phyloP scores from a whole-genome alignment of 2,888 invertebrate genomes.

The Glaucopsyche alexis region DNA sequence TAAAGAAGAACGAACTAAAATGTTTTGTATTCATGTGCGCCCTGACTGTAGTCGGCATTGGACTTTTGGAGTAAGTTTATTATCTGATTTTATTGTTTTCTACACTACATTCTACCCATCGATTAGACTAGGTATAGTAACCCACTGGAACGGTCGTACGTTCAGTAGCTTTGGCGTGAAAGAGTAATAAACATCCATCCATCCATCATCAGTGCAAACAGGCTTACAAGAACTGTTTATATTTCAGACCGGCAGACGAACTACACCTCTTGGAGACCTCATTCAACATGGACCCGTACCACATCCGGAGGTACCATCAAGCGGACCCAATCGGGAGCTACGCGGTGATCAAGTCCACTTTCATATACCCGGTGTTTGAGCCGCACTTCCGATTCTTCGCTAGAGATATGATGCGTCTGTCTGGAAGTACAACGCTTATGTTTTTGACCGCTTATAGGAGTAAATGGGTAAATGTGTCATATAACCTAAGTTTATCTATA shows the following conservation, averaged over 20 bases:
- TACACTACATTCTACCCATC: too few species aligned
- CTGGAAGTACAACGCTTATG: conserved; percentile 59
- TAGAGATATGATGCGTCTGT: conserved; percentile 81
- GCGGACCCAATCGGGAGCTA: conserved; percentile 51
- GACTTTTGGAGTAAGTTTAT: conserved; percentile 61
- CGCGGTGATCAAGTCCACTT: conserved; percentile 49
- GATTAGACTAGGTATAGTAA: too few species aligned
- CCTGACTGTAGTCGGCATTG: conserved; percentile 56
- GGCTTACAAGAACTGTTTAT: neutral
- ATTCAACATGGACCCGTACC: conserved; percentile 56
- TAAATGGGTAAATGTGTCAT: conserved; percentile 56
- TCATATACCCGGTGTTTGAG: conserved; percentile 81
- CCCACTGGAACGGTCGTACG: too few species aligned
- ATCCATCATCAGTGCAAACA: too few species aligned
- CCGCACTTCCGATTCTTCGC: conserved; percentile 77
- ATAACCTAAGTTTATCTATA: too few species aligned
- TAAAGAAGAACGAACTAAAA: conserved; percentile 46
- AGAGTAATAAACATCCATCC: too few species aligned
- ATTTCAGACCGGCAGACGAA: conserved; percentile 56
- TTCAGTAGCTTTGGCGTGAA: too few species aligned
- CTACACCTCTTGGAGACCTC: conserved; percentile 56
- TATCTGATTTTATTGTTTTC: neutral
- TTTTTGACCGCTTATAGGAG: conserved; percentile 68
- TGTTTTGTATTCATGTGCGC: conserved; percentile 61
- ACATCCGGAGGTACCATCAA: conserved; percentile 58